phyloP scores from a whole-genome alignment of 2,888 invertebrate species.

The Drosophila paramelanica region DNA sequence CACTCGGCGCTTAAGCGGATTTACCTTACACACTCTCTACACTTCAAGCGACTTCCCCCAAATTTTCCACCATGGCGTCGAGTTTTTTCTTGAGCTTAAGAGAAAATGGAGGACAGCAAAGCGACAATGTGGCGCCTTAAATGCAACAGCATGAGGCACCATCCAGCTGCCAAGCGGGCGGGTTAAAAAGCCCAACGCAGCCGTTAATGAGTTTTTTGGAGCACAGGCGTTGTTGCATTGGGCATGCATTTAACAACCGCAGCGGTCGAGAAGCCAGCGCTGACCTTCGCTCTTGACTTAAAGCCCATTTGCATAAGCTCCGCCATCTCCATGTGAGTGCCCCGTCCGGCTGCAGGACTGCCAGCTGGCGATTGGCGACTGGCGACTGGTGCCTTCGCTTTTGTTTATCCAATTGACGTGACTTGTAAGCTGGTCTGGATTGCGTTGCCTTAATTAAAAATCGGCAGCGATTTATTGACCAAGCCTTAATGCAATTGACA shows the following conservation, averaged over 20 bases:
- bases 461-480: conserved; percentile 61
- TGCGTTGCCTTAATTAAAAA: conserved; percentile 71
- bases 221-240: conserved; percentile 20
- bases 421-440: conserved; percentile 53
- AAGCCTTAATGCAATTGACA: conserved; percentile 62
- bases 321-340: conserved; percentile 18
- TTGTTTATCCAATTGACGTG: conserved; percentile 56
- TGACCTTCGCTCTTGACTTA: conserved; percentile 76
- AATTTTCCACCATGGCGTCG: neutral
- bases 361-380: conserved; percentile 1
- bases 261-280: conserved; percentile 13
- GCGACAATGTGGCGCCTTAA: conserved; percentile 45
- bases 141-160: conserved; percentile 37
- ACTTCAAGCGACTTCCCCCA: neutral
- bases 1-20: conserved; percentile 70
- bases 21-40: conserved; percentile 36
- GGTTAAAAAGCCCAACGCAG: conserved; percentile 59
- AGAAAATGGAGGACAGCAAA: conserved; percentile 38
- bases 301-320: conserved; percentile 75
- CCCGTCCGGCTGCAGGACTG: conserved; percentile 10
- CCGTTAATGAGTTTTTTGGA: conserved; percentile 70
- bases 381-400: conserved; percentile 13
- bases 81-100: conserved; percentile 21
- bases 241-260: conserved; percentile 64
- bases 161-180: conserved; percentile 40